phyloP scores from a whole-genome alignment of 1,140 invertebrate genomes.

The Euglossa dilemma region DNA sequence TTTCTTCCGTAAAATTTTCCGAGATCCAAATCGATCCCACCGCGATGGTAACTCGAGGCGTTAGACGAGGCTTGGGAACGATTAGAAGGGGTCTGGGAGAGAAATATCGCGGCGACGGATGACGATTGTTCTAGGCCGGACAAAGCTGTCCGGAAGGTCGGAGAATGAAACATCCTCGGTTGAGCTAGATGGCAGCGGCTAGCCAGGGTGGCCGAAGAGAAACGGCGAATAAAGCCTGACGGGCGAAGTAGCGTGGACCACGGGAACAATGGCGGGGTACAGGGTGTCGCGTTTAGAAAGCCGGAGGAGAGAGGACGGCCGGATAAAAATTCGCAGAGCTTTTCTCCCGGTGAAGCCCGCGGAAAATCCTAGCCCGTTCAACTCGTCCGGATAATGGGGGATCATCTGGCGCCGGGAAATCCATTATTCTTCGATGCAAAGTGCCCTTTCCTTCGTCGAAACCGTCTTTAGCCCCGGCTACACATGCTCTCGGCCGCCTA shows the following conservation, averaged over 20 bases:
- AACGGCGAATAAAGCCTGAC: conserved; percentile 17
- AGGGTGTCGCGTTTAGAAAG: conserved; percentile 30
- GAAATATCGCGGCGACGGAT: too few relatives aligned
- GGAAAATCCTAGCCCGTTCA: conserved; percentile 47
- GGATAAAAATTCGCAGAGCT: conserved; percentile 46
- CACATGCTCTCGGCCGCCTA: conserved; percentile 21
- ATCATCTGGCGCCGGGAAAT: conserved; percentile 56
- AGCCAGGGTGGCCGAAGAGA: background rate
- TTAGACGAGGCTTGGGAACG: background rate
- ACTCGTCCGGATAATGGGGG: conserved; percentile 50
- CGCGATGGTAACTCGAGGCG: too few relatives aligned
- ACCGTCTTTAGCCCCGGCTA: conserved; percentile 28
- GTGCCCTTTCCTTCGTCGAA: conserved; percentile 19
- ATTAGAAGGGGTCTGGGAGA: background rate
- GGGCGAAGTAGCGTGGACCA: background rate
- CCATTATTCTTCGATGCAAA: conserved; percentile 62
- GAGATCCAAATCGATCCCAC: too few relatives aligned
- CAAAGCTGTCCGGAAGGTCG: conserved; percentile 5
- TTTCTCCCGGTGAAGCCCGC: conserved; percentile 17
- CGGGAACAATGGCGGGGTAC: conserved; percentile 51
- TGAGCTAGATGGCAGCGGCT: background rate
- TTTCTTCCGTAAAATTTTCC: too few relatives aligned
- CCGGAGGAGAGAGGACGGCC: background rate
- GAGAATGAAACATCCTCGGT: conserved; percentile 20
- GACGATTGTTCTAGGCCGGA: background rate